A percentile compares a stretch with the other conserved stretches of the same genome.
These are phyloP conservation scores for Pardosa pseudoannulata DNA, from an alignment of 2,888 invertebrate genomes.

Conservation along the genomic window DNA sequence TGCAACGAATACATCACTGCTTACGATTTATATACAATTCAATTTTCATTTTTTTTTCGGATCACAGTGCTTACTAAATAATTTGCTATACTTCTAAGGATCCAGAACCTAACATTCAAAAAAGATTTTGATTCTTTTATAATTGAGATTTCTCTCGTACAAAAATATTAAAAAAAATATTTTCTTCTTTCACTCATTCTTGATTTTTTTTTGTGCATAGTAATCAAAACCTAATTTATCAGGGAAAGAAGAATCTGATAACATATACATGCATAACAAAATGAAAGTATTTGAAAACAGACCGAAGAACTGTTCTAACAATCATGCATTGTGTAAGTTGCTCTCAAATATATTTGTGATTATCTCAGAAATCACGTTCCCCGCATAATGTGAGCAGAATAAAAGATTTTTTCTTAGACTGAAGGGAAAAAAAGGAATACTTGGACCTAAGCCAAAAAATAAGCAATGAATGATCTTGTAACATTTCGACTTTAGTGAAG, in stretches of 20 bases:
- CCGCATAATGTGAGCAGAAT: not conserved
- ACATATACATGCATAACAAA: not conserved
- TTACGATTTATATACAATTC: no score
- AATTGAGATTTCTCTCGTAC: no score
- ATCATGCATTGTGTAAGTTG: not conserved
- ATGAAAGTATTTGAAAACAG: not conserved
- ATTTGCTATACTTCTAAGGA: no score
- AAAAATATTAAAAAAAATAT: no score
- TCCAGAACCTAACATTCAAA: no score
- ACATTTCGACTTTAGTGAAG: not conserved
- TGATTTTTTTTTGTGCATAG: no score
- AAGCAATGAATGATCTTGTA: not conserved
- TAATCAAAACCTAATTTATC: no score
- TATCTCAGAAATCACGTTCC: not conserved
- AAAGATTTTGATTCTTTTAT: no score
- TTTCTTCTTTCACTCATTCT: no score
- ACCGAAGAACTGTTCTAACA: not conserved
- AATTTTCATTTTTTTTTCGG: no score
- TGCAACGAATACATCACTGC: no score
- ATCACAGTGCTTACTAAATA: no score
- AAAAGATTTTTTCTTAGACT: not conserved
- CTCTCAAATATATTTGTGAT: not conserved
- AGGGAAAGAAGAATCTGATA: not conserved
- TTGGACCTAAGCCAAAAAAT: not conserved
- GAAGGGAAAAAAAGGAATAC: not conserved